Evolutionary conservation across 2,797 vertebrate genomes (phyloP).

Genomic region (Ataeniobius toweri): DNA sequence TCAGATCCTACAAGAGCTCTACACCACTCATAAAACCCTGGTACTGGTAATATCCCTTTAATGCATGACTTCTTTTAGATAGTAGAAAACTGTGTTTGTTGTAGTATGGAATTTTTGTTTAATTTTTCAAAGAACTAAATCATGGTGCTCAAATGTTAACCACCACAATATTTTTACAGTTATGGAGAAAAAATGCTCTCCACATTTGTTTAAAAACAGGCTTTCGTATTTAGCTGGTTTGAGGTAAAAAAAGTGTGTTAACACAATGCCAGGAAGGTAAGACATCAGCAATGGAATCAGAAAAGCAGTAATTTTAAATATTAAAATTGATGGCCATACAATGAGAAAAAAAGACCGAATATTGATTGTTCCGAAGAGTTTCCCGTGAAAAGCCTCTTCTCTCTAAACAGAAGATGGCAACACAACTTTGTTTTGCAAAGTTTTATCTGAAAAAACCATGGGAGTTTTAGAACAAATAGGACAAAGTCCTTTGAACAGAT

Average conservation of each 20-base stretch:
- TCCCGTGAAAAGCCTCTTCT: background rate
- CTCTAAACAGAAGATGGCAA: background rate
- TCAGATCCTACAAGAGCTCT: constrained; percentile 91
- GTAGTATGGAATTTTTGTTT: background rate
- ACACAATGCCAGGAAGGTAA: background rate
- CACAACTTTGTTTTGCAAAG: background rate
- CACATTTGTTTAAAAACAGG: background rate
- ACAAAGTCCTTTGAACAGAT: background rate
- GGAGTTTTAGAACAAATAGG: no score
- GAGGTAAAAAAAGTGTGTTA: background rate
- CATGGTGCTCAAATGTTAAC: background rate
- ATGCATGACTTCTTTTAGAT: constrained; percentile 68
- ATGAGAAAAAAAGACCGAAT: background rate
- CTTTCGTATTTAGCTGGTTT: background rate
- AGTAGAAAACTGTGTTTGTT: constrained; percentile 29
- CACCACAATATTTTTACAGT: background rate
- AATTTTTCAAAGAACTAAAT: background rate
- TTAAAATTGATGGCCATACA: background rate
- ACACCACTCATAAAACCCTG: constrained; percentile 90
- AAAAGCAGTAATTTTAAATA: background rate
- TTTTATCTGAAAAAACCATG: background rate
- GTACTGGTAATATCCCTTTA: constrained; percentile 81
- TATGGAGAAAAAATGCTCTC: background rate
- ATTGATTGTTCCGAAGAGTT: background rate
- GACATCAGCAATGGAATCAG: background rate